Base-by-base conservation (phyloP, 2,888 invertebrate genomes). In the Yponomeuta evonymella region DNA sequence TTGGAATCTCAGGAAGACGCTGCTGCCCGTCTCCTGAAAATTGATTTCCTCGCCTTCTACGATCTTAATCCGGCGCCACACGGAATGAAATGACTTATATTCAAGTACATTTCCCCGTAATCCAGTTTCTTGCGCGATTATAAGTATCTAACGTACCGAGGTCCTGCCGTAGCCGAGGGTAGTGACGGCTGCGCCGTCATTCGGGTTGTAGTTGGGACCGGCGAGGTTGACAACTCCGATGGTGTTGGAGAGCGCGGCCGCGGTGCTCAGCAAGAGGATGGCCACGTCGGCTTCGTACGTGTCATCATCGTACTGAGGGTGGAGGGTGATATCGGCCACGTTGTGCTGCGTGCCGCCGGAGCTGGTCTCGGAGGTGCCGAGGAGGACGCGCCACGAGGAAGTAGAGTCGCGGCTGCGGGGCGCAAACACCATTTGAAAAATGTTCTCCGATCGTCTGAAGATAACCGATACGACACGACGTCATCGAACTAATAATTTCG, bases 261-360 rank as follows among this genome's bases (percentile, higher is more conserved):
- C 63, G 6, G 72, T 67, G 6, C 70, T n/a, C 2, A 79, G 75
- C 3, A 76, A 79, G 10, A 86, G 29, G 11, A 87, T 74, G 0
- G 83, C 79, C 2, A 86, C 69, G 23, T 87, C 86, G 51, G 77
- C 79, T 70, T 86, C 77, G 0, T 30, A 0, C 2, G 68, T 77
- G 0, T 67, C 3, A 3, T 48, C 0, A 69, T 78, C 75, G 75
- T 76, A 83, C 43, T 70, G 66, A 0, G 80, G 77, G 71, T 83
- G 81, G 15, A 74, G 73, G 71, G 81, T 74, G 48, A 77, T 73
- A 2, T 29, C 36, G 0, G 48, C 48, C 9, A 72, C n/a, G 12
- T 69, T 71, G 73, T 78, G 76, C 1, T 82, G 75, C 4, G 67
- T 71, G 30, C 84, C 85, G 6, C 83, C 83, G 12, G 43, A 43